Percentiles rank a stretch among this genome's conserved stretches.
These are phyloP conservation scores for Polypterus senegalus DNA, from an alignment of 2,113 vertebrate genomes.

Conservation along the genomic window DNA sequence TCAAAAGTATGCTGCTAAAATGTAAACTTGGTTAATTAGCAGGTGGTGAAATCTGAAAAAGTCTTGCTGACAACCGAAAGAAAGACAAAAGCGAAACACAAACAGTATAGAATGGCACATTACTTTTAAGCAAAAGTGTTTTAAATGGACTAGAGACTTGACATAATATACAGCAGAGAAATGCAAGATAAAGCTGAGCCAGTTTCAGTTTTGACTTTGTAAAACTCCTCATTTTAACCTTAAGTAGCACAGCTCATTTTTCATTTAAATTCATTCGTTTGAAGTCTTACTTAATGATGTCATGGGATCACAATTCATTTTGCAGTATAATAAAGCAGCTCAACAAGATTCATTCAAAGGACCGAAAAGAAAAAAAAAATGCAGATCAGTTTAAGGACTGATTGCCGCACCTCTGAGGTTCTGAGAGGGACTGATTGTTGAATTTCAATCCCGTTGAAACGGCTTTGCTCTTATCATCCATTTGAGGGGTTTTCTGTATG, in stretches of 20 bases:
- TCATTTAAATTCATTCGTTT: not conserved
- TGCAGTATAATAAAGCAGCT: not conserved
- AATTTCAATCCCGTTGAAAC: not conserved
- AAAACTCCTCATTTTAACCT: not conserved
- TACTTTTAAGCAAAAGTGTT: too few species aligned
- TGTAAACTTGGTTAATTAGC: too few species aligned
- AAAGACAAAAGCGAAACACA: too few species aligned
- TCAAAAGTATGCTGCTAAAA: too few species aligned
- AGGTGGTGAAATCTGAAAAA: too few species aligned
- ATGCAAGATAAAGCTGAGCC: too few species aligned
- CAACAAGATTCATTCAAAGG: not conserved
- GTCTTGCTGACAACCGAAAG: too few species aligned
- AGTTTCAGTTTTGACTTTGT: not conserved
- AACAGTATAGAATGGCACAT: too few species aligned
- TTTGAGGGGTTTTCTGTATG: not conserved
- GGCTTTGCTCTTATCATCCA: not conserved
- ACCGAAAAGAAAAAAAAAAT: not conserved
- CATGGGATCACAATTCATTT: not conserved
- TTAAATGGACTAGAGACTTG: too few species aligned
- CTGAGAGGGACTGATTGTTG: not conserved
- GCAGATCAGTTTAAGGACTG: not conserved
- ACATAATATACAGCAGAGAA: too few species aligned
- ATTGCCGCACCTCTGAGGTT: not conserved
- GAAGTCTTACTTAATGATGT: not conserved
- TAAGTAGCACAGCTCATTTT: conserved; percentile 1